These are phyloP conservation scores for Myripristis jacobus DNA, from an alignment of 2,797 vertebrate species.

Conservation along the genomic window DNA sequence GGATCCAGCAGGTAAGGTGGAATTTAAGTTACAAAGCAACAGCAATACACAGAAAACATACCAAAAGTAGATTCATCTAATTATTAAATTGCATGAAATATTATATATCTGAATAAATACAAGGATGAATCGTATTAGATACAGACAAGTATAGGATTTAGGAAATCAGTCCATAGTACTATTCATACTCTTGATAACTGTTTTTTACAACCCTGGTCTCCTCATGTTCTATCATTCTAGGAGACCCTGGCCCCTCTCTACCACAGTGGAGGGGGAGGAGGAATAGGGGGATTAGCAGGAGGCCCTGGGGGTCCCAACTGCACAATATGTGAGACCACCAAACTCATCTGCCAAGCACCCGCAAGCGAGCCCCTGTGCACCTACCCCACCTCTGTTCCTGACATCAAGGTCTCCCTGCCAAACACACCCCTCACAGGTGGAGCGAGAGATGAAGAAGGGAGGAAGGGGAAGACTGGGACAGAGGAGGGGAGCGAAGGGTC, in stretches of 20 bases:
- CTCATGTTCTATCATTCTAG: slow-evolving; percentile 56
- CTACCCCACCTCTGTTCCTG: slow-evolving; percentile 54
- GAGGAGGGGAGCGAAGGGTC: slow-evolving; percentile 55
- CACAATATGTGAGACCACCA: slow-evolving; percentile 76
- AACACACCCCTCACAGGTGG: slow-evolving; percentile 33
- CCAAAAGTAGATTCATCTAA: too few relatives aligned
- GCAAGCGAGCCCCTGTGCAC: slow-evolving; percentile 56
- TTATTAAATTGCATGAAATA: too few relatives aligned
- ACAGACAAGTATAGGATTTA: too few relatives aligned
- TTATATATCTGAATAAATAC: too few relatives aligned
- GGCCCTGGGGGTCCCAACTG: slow-evolving; percentile 64
- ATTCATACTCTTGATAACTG: too few relatives aligned
- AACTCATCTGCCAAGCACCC: slow-evolving; percentile 74
- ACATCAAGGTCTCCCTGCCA: slow-evolving; percentile 51
- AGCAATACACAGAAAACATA: not conserved
- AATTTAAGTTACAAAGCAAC: slow-evolving; percentile 8
- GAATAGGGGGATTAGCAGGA: slow-evolving; percentile 29
- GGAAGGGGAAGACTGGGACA: not conserved
- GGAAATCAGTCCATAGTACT: too few relatives aligned
- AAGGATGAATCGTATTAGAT: too few relatives aligned
- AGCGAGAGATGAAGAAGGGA: slow-evolving; percentile 26
- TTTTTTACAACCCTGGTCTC: slow-evolving; percentile 13
- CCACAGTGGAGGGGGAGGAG: slow-evolving; percentile 67
- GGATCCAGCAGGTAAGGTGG: slow-evolving; percentile 83
- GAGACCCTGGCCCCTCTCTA: slow-evolving; percentile 83